Base-by-base conservation (phyloP, 2,888 invertebrate genomes). In the Leptodirus hochenwartii region DNA sequence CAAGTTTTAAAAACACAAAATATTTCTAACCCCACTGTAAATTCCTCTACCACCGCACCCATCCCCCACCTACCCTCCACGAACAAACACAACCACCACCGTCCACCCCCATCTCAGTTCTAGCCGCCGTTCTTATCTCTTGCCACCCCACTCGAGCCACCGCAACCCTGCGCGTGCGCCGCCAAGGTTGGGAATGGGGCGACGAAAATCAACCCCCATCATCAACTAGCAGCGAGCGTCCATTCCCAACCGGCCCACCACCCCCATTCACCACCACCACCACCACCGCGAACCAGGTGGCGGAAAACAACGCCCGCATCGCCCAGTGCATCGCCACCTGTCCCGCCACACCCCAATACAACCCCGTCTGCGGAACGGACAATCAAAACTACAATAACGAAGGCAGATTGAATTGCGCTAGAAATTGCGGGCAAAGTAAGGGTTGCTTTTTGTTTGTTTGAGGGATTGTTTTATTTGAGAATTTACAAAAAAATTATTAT, bases 301-400 rank as follows among this genome's bases (percentile, higher is more conserved):
- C 20, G 8, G 20, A n/a, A 8, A n/a, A 20, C n/a, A 8, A 20
- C 8, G 39, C 40, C 4, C 15, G 24, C 15, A 45, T 35, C 32
- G 33, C 42, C 3, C 31, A 41, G 3, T 53, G 53, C 33, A 46
- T 50, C 31, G 37, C 41, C 30, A 20, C 31, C 2, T 53, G 53
- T 32, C 40, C 30, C 15, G 42, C 43, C n/a, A 53, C 53, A 3
- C 36, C 34, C 6, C 44, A 53, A 27, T 53, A 49, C 32, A 48
- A 52, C 37, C 53, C 53, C 15, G 44, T 52, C 24, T 53, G 53
- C 40, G 53, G 49, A 3, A 42, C 44, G 15, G 45, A 53, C 32
- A 38, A 39, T 12, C 34, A 46, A 13, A 52, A 51, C 5, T 53
- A 53, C 37, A 38, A 37, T 5, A 53, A 48, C 35, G 35, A 37